Base-by-base conservation (phyloP, 2,888 invertebrate genomes). In the Leucoma salicis region DNA sequence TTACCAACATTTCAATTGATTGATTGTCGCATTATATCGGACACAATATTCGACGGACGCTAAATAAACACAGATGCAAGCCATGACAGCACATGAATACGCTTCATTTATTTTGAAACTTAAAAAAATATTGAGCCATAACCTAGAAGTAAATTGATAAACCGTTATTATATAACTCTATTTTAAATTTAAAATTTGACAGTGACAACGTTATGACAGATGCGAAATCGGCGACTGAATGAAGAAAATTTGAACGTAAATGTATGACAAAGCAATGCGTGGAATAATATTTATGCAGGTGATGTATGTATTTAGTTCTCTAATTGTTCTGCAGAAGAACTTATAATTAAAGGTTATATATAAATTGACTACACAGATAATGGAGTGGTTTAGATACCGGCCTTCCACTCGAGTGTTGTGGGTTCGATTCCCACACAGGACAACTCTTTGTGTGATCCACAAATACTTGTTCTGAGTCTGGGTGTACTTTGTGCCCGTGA, bases 51-150 rank as follows among this genome's bases (percentile, higher is more conserved):
- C 44, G 53, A 52, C 49, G 63, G 66, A 60, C 72, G 68, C 77
- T 82, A 74, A 70, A 74, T 74, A 82, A 88, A 88, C 85, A 87
- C 56, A 53, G 66, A 53, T 56, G 67, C 57, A 53, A 63, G 49
- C 67, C 41, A 64, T 79, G 86, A 83, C 87, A 77, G 67, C 56
- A 63, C 71, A 77, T 88, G 86, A 89, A 87, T 85, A 70, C 70
- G 53, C 71, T 68, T 86, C 83, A 86, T 87, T 86, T 86, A 86
- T 83, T 84, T 83, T 79, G 78, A 78, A 74, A 77, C 82, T 78
- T 85, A 83, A 70, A 70, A 83, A 84, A 87, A 86, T 83, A 85
- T 72, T 64, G 37, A 48, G 46, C 52, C 43, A 48, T 58, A 60
- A 60, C 44, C 35, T 10, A 59, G 35, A 43, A 46, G 15, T 58